Evolutionary conservation across 1,140 invertebrate genomes (phyloP), one percentile per base, ranked within the genome.

Genomic region (Halesus radiatus): DNA sequence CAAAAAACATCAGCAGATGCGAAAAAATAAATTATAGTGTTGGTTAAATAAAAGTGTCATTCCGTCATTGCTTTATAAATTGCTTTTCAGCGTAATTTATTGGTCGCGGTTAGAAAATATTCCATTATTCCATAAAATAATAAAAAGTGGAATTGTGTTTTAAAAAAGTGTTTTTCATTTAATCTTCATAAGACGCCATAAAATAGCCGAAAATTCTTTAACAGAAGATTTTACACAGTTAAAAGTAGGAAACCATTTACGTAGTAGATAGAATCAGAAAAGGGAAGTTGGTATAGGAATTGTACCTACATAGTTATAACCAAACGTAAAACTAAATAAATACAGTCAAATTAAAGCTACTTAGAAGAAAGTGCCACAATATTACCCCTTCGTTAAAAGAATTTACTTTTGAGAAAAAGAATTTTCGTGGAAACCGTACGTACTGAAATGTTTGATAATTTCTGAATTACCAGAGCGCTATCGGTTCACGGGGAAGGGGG

Each of bases 361-460:
- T 45, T 1, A 10, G 37, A 45, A 45, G 37, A 45, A 45, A 45
- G 37, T 13, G 7, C 10, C 37, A 10, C 10, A 45, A 45, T 45
- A 45, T 45, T 10, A 18, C 1, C 23, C 8, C 6, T 60, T 60
- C 10, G n/a, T 23, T 60, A 15, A 23, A 60, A 60, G 6, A 7
- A 45, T 13, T 45, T 10, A 45, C 1, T 10, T 45, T 13, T 45
- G 5, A 54, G 1, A 18, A 29, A 54, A 72, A 53, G 68, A 53
- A 23, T 53, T 72, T 72, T 53, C 68, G 68, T 23, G 68, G 26
- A 72, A 20, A 72, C 26, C 18, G 7, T 16, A 15, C 37, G 10
- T 22, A 72, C 68, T 54, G 22, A 26, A 72, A 20, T 72, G 45
- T 72, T 54, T 53, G 68, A 72, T 72, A 72, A 72, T 72, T 72